Base-by-base conservation (phyloP, 2,797 vertebrate genomes). In the Gouania willdenowi region DNA sequence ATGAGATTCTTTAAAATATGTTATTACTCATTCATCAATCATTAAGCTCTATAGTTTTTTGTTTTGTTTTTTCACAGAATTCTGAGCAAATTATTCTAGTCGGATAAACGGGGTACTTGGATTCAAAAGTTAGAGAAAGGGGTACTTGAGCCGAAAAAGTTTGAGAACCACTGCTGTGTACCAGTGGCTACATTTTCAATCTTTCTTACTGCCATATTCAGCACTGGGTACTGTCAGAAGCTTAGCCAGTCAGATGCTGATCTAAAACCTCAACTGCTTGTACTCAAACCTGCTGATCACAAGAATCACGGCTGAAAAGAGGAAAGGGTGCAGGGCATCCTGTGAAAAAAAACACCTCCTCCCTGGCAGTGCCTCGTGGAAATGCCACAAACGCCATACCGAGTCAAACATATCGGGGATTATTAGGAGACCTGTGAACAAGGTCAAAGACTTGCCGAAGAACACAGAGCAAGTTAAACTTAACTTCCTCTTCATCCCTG, bases 381-480 rank as follows among this genome's bases (percentile, higher is more conserved):
- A 77, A 70, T 37, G 20, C 69, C 57, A 36, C 51, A 29, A 68
- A 79, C 17, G 22, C 37, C 45, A 40, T 53, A 50, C 41, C 25
- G 67, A 84, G 64, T 72, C 64, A 46, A 66, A 57, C 67, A 63
- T 79, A 77, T 85, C 76, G 51, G 50, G 80, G 86, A 88, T 89
- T 88, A 89, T 71, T 72, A 71, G 68, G 61, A 71, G 72, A 86
- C 78, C 79, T 79, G 82, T 85, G 83, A 88, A 89, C 84, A 87
- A 89, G 87, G 87, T 87, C 86, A 87, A 83, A 85, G 81, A 84
- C 81, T 84, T 83, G 71, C 47, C 64, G 72, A 77, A 75, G 80
- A 88, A 85, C 81, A 88, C 75, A 82, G 71, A 83, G 81, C 82
- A 74, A 87, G 84, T 87, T 87, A 85, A 88, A 87, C 85, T 88